Evolutionary conservation across 2,113 vertebrate genomes (phyloP).

Genomic region (Oreotrochilus melanogaster): DNA sequence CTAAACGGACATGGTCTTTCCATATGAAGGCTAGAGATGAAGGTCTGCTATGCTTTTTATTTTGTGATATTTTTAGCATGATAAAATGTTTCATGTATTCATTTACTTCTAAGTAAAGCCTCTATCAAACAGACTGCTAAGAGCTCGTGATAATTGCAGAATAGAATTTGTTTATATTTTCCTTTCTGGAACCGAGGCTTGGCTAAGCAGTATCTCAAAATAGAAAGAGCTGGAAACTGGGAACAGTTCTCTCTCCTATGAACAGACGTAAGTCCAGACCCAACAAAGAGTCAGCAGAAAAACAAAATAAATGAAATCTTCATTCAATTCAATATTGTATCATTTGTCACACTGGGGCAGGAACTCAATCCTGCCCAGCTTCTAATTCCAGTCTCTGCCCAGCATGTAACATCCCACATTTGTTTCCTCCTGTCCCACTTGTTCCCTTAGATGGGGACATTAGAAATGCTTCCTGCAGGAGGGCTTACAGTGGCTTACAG

Average conservation of each 20-base stretch:
- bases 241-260: background rate
- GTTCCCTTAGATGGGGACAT: background rate
- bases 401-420: background rate
- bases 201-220: background rate
- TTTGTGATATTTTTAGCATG: slow-evolving; percentile 2
- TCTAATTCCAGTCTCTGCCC: background rate
- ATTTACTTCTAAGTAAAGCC: slow-evolving; percentile 9
- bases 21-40: background rate
- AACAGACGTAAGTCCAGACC: background rate
- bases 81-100: background rate
- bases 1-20: background rate
- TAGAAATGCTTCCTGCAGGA: background rate
- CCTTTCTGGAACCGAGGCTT: slow-evolving; percentile 1
- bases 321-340: background rate
- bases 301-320: background rate
- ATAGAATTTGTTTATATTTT: background rate
- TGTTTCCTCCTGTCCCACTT: background rate
- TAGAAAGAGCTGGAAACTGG: background rate
- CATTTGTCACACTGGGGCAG: background rate
- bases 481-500: background rate
- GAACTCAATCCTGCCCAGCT: background rate
- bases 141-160: background rate
- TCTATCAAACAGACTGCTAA: slow-evolving; percentile 5
- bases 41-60: background rate
- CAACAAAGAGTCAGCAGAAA: background rate